Conservation (phyloP, 2,888 invertebrate species). For the Orchestes rusci region DNA sequence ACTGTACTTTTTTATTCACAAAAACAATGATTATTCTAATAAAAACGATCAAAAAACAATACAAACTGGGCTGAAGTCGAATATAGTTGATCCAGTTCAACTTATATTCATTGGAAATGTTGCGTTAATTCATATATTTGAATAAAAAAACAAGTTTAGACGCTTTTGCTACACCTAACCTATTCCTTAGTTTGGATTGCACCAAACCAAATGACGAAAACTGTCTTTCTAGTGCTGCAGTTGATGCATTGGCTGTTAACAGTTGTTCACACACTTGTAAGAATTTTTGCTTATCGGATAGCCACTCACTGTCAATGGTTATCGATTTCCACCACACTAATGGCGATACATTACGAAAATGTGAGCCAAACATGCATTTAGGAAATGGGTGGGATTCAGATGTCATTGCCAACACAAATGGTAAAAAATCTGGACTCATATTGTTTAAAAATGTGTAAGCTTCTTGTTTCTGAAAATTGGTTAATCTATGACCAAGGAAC, state of each 20-base stretch:
- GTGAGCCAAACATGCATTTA: slow-evolving; percentile 8
- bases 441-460: neutral
- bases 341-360: slow-evolving; percentile 6
- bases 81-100: too few species aligned
- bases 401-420: slow-evolving; percentile 4
- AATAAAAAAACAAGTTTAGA: slow-evolving; percentile 6
- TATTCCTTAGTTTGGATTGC: slow-evolving; percentile 4
- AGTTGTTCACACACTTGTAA: slow-evolving; percentile 1
- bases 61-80: too few species aligned
- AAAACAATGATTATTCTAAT: too few species aligned
- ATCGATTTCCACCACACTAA: slow-evolving; percentile 11
- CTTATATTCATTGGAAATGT: too few species aligned
- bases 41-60: too few species aligned
- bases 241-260: slow-evolving; percentile 9
- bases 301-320: slow-evolving; percentile 3
- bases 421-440: slow-evolving; percentile 3
- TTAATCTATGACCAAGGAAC: slow-evolving; percentile 7
- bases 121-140: too few species aligned
- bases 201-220: slow-evolving; percentile 7
- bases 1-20: too few species aligned
- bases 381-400: slow-evolving; percentile 1
- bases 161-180: slow-evolving; percentile 1
- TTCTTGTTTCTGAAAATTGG: slow-evolving; percentile 5
- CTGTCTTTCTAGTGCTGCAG: slow-evolving; percentile 5
- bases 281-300: slow-evolving; percentile 3